These are phyloP conservation scores for Sycobia sp. DNA, from an alignment of 1,140 invertebrate genomes.

Conservation along the genomic window DNA sequence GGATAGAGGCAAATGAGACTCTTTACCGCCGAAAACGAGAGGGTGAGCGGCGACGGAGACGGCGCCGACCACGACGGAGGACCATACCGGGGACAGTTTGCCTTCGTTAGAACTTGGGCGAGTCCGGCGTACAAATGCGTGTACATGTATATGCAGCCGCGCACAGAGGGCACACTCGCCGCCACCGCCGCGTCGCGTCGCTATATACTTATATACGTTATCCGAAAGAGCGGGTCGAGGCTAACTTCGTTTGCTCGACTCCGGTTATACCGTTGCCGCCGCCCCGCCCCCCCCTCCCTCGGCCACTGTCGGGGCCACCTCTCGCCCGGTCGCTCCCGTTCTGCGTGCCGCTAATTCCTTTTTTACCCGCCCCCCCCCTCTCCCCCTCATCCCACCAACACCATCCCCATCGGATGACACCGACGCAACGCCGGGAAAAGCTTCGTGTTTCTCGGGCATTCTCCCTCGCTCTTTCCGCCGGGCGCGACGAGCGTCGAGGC, in stretches of 20 bases:
- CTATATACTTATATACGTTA: conserved; percentile 27
- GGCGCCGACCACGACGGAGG: conserved; percentile 50
- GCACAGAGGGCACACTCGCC: no score
- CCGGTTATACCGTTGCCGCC: not conserved
- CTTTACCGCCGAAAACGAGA: not conserved
- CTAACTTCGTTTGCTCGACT: conserved; percentile 40
- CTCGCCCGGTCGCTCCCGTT: no score
- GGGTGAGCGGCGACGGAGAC: conserved; percentile 6
- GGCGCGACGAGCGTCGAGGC: no score
- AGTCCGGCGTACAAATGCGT: not conserved
- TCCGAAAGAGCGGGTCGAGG: conserved; percentile 43
- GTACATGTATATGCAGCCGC: not conserved
- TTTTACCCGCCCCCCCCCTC: not conserved
- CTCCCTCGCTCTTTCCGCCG: no score
- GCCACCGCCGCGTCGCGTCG: not conserved
- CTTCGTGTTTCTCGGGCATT: not conserved
- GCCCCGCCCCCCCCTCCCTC: not conserved
- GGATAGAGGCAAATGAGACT: conserved; percentile 25
- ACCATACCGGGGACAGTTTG: conserved; percentile 42
- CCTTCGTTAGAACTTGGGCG: conserved; percentile 48
- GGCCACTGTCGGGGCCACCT: no score
- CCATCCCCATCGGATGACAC: no score
- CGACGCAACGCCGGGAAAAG: conserved; percentile 18
- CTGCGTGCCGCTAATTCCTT: not conserved
- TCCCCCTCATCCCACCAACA: not conserved